Conservation (phyloP, 2,888 invertebrate species). For the Synanthedon tipuliformis region DNA sequence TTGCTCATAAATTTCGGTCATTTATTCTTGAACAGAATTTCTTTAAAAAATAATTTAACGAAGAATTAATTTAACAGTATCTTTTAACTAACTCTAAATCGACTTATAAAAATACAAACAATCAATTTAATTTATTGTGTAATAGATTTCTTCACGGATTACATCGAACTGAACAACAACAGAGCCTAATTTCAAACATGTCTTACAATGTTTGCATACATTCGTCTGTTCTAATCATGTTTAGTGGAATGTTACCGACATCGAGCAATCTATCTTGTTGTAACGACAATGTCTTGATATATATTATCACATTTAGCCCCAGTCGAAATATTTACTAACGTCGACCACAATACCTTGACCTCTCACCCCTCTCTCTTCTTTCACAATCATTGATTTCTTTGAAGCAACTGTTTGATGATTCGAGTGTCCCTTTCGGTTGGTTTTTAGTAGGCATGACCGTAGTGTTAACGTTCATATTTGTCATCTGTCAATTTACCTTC, state of each 20-base stretch:
- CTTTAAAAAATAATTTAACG: no score
- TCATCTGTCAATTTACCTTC: conserved; percentile 68
- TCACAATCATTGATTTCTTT: not conserved
- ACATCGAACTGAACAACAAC: conserved; percentile 29
- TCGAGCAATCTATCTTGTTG: conserved; percentile 52
- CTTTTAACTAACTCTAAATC: no score
- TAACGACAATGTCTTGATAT: conserved; percentile 68
- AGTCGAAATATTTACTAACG: conserved; percentile 57
- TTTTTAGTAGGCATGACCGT: conserved; percentile 35
- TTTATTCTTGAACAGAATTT: not conserved
- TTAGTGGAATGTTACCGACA: conserved; percentile 44
- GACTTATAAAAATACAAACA: no score
- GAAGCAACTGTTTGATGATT: no score
- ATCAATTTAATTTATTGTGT: not conserved
- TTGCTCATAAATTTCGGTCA: not conserved
- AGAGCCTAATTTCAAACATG: conserved; percentile 21
- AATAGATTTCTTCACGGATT: not conserved
- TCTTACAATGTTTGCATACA: conserved; percentile 25
- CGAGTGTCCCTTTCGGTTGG: conserved; percentile 14
- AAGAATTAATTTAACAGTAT: no score
- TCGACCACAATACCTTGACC: conserved; percentile 26
- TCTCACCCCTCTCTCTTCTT: conserved; percentile 14
- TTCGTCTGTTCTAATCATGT: conserved; percentile 42
- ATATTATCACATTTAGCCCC: conserved; percentile 63
- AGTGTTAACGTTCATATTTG: conserved; percentile 66